These are phyloP conservation scores for Musca vetustissima DNA, from an alignment of 1,140 invertebrate genomes.

Conservation along the genomic window DNA sequence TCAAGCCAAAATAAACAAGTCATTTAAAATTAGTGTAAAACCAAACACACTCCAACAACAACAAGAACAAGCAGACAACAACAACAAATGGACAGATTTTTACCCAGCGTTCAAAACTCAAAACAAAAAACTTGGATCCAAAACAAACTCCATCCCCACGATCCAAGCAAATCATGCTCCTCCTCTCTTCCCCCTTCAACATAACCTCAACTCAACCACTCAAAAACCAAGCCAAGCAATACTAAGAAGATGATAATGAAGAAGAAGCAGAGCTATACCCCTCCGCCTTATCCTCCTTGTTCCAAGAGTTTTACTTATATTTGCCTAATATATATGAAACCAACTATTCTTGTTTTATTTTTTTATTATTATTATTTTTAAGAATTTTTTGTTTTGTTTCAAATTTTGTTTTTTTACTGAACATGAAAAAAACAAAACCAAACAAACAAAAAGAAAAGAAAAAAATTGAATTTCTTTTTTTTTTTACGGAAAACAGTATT, in stretches of 20 bases:
- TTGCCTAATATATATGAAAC: neutral
- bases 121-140: neutral
- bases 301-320: neutral
- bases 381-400: no score
- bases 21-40: slow-evolving; percentile 16
- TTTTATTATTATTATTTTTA: neutral
- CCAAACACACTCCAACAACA: neutral
- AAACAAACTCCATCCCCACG: neutral
- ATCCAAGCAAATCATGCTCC: neutral
- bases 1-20: slow-evolving; percentile 22
- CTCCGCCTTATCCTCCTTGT: no score
- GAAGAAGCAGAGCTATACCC: no score
- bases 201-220: no score
- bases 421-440: no score
- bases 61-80: neutral
- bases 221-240: no score
- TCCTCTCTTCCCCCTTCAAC: no score
- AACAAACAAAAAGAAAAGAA: no score
- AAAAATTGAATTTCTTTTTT: slow-evolving; percentile 7
- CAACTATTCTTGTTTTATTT: neutral
- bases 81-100: no score
- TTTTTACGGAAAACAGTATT: neutral
- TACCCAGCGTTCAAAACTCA: no score
- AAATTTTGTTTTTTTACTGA: no score
- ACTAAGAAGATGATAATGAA: no score